phyloP scores from a whole-genome alignment of 1,140 invertebrate species.

The Micrasema minimum region DNA sequence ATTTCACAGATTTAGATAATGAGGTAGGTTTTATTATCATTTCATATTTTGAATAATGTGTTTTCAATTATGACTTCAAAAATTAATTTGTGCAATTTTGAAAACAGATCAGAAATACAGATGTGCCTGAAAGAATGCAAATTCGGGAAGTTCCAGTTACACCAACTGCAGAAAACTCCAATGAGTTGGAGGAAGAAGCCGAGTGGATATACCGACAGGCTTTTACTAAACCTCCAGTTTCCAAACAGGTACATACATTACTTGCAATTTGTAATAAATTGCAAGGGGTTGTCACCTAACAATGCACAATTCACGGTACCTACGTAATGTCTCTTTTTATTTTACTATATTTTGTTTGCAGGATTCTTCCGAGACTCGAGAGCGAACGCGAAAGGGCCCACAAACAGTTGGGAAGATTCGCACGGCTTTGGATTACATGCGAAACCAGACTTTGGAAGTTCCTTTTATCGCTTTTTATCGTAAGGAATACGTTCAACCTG shows the following conservation, averaged over 20 bases:
- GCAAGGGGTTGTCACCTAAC: no score
- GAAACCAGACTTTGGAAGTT: slow-evolving; percentile 94
- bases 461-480: slow-evolving; percentile 99
- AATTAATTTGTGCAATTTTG: not conserved
- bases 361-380: slow-evolving; percentile 67
- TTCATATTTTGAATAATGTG: no score
- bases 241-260: slow-evolving; percentile 70
- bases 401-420: slow-evolving; percentile 85
- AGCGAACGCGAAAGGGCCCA: slow-evolving; percentile 59
- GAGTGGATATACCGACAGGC: slow-evolving; percentile 98
- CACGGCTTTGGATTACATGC: slow-evolving; percentile 94
- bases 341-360: slow-evolving; percentile 50
- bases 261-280: no score
- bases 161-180: slow-evolving; percentile 81
- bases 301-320: no score
- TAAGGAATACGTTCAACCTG: slow-evolving; percentile 97
- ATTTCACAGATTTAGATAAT: slow-evolving; percentile 95
- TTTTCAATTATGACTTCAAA: no score
- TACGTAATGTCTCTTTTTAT: no score
- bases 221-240: slow-evolving; percentile 86
- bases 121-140: slow-evolving; percentile 93
- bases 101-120: slow-evolving; percentile 80
- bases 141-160: slow-evolving; percentile 88
- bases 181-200: slow-evolving; percentile 93
- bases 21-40: slow-evolving; percentile 68